Base-by-base conservation (phyloP, 2,113 vertebrate species). In the Zootoca vivipara region DNA sequence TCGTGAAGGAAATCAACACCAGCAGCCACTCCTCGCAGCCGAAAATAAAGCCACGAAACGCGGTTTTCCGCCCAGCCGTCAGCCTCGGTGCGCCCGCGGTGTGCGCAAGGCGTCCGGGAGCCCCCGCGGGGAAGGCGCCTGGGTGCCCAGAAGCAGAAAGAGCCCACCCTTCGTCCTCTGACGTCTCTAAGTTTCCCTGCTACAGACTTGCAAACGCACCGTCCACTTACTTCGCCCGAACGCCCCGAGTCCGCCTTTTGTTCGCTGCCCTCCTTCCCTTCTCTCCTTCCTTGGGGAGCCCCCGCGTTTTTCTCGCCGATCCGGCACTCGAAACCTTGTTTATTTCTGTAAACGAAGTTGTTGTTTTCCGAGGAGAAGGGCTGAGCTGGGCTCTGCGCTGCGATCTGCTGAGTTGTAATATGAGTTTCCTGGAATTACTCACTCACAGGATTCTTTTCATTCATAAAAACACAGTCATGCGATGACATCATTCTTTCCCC, bases 391-490 rank as follows among this genome's bases (percentile, higher is more conserved):
- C 77, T 69, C 75, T 40, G 88, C 62, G 87, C 85, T 62, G 77
- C 16, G 85, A 87, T 78, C 81, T 92, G 91, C 94, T n/a, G 93
- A 96, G 96, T 96, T 96, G 96, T 96, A 96, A 93, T 85, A 90
- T 93, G 93, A 95, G 95, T 95, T 96, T 96, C 96, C 95, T 96
- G 93, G 94, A 96, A 97, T 97, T 97, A 97, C 97, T 97, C 97
- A 97, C 97, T 95, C 96, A 95, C 96, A 95, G 92, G 96, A 97
- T 97, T 97, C 97, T 96, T 97, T 97, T 97, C 97, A 97, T 97
- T 97, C 97, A 97, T 97, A 97, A 97, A 97, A 97, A 97, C 95
- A 95, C 94, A 97, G 97, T 97, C 97, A 97, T 96, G 93, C 93
- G 87, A 89, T 97, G 95, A 97, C 95, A 94, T 97, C 96, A 97